These are phyloP conservation scores for Tinea pellionella DNA, from an alignment of 2,888 invertebrate genomes.

Conservation along the genomic window DNA sequence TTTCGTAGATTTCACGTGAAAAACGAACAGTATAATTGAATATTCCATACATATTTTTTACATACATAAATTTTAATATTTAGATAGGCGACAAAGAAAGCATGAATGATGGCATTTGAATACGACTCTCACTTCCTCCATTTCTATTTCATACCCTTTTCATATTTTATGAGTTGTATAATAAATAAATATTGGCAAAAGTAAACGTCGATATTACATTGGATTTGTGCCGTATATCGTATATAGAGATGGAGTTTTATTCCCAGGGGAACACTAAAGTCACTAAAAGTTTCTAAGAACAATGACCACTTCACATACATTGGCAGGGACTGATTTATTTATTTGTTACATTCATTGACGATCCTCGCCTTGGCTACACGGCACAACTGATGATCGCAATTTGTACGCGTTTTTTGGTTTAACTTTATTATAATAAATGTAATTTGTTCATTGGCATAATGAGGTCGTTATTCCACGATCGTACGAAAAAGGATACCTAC, in stretches of 20 bases:
- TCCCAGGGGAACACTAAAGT: not conserved
- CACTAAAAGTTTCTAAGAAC: not conserved
- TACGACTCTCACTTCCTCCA: not conserved
- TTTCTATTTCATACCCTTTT: not conserved
- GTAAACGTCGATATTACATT: not conserved
- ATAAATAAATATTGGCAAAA: not conserved
- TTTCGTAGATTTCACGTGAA: too few species aligned
- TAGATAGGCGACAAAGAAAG: not conserved
- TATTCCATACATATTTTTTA: not conserved
- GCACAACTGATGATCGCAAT: too few species aligned
- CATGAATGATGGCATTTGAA: not conserved
- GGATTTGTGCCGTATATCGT: not conserved
- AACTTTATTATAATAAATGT: too few species aligned
- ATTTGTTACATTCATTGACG: not conserved
- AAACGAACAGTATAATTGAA: too few species aligned
- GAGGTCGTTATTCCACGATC: too few species aligned
- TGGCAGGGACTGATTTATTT: not conserved
- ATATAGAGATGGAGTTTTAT: not conserved
- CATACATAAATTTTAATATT: not conserved
- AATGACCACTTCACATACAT: not conserved
- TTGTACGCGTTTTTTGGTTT: too few species aligned
- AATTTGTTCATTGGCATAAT: too few species aligned
- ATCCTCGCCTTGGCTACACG: too few species aligned
- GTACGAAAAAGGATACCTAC: not conserved
- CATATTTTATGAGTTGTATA: not conserved